Evolutionary conservation across 2,888 invertebrate genomes (phyloP), one percentile per base, ranked within the genome.

Genomic region (Tribolium freemani): DNA sequence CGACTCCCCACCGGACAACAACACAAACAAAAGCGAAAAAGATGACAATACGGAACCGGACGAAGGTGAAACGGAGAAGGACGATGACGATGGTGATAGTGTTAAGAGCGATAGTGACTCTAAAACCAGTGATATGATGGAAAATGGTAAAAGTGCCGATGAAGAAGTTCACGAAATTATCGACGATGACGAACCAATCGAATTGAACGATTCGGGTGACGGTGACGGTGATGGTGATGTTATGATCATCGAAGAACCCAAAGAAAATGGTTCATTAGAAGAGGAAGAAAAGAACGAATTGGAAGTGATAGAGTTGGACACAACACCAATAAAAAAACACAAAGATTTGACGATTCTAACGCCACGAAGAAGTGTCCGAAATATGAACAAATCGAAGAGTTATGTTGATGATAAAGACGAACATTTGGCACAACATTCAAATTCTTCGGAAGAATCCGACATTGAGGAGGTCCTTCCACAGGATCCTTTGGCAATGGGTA

Each of bases 401-500:
- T 87, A 87, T 76, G 81, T 82, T 10, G 88, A 88, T 74, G 83
- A 81, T 64, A 84, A 85, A 44, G 81, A 38, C n/a, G n/a, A n/a
- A n/a, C n/a, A n/a, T n/a, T n/a, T n/a, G 5, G 89, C 89, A 48
- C 75, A 51, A 4, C 1, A 38, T 64, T 6, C 26, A 0, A 63
- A 50, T 8, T 54, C 71, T 10, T 79, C 81, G 9, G 84, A 84
- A 77, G 90, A 89, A 73, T 91, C 91, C 8, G 92, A 93, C 77
- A 87, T 91, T 69, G 91, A 92, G 81, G 92, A 92, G 84, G 88
- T 92, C 2, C 82, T 88, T 45, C 88, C 89, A 1, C 88, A 89
- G 76, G 91, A 92, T 86, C 89, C 90, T 2, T 81, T 91, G 3
- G 90, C 89, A 20, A 88, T 86, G 69, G 70, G 72, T 26, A 76